Evolutionary conservation across 2,888 invertebrate genomes (phyloP), one percentile per base, ranked within the genome.

Genomic region (Tenthredo scrophulariae): DNA sequence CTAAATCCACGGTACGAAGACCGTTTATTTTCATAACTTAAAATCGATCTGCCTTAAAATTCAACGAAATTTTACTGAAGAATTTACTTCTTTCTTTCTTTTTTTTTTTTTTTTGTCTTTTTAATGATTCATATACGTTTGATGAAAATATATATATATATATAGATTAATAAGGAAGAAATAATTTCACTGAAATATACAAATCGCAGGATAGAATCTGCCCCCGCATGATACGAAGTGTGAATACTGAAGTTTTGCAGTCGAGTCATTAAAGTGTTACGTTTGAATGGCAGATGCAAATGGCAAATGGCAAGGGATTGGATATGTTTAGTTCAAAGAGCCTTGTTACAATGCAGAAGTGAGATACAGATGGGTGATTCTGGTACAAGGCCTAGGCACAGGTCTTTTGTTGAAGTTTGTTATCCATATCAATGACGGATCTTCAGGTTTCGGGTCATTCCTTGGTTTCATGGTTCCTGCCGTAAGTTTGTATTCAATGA

Each of bases 321-420:
- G 29, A 15, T 43, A 15, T 43, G 10, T 43, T 22, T 22, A 43
- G 26, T 74, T 22, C 18, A 40, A 74, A 74, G 4, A 43, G n/a
- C 40, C 72, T 74, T 15, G 80, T 37, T 80, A 37, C 9, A 40
- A 33, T 46, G 58, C 50, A 62, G 15, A 72, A n/a, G 37, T 33
- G 37, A 40, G 80, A 80, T 62, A 80, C 80, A 80, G 80, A 80
- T 62, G 80, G 62, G n/a, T 80, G 80, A 80, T 80, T 80, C 40
- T 80, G 62, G 58, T 80, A 80, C 80, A 80, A 80, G 80, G 80
- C 26, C 80, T 77, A 80, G 80, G 37, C 62, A 33, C 54, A 40
- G 15, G 40, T 37, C 62, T 22, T 80, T 80, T 80, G 62, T 62
- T 62, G 13, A 26, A 22, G 79, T 29, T 33, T 37, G 33, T 50